phyloP scores from a whole-genome alignment of 2,113 vertebrate genomes.

The Suncus etruscus region DNA sequence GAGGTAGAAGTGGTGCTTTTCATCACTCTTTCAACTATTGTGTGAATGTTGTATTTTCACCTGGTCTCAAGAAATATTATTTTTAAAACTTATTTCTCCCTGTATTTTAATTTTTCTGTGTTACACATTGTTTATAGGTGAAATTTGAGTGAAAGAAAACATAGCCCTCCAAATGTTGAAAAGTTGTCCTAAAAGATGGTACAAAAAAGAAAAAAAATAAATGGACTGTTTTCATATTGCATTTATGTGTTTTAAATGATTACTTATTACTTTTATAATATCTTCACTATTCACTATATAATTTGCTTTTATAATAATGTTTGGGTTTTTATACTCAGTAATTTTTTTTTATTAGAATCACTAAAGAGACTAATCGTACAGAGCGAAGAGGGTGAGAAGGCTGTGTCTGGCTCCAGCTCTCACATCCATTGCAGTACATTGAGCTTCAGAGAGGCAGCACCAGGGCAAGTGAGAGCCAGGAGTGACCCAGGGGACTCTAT shows the following conservation, averaged over 20 bases:
- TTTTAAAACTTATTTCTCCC: not conserved
- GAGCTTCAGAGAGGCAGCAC: too few relatives aligned
- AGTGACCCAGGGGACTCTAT: too few relatives aligned
- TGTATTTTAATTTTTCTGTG: not conserved
- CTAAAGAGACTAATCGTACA: constrained; percentile 21
- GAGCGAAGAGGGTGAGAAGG: too few relatives aligned
- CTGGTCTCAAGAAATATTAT: not conserved
- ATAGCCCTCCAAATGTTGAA: not conserved
- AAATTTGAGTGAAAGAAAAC: constrained; percentile 1
- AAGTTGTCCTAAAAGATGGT: not conserved
- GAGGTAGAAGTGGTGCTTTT: not conserved
- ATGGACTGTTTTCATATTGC: not conserved
- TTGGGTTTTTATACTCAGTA: constrained; percentile 34
- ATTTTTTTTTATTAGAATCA: constrained; percentile 2
- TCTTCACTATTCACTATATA: constrained; percentile 10
- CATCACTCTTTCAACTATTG: not conserved
- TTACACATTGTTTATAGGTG: not conserved
- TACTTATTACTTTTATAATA: constrained; percentile 21
- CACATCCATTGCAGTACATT: too few relatives aligned
- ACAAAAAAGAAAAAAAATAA: not conserved
- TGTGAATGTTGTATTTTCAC: not conserved
- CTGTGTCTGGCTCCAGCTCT: too few relatives aligned
- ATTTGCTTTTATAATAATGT: constrained; percentile 39
- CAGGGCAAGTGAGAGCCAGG: too few relatives aligned
- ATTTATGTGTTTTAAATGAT: constrained; percentile 3